Conservation (phyloP, 2,113 vertebrate species). For the Pollimyrus isidori region DNA sequence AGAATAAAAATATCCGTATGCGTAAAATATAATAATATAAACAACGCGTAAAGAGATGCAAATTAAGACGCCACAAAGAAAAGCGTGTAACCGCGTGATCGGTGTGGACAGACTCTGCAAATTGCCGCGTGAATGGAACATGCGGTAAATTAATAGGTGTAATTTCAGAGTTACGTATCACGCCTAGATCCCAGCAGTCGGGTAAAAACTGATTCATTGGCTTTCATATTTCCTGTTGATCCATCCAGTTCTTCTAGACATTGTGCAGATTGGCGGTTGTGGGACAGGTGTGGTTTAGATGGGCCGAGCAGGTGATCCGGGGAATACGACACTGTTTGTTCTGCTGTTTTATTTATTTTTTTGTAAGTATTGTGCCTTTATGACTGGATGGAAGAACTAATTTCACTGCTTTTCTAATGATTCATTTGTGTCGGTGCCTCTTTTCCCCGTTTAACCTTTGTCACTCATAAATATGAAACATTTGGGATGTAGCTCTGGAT, state of each 20-base stretch:
- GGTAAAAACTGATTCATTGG: neutral
- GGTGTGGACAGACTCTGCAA: neutral
- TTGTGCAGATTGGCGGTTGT: neutral
- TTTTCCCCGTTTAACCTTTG: neutral
- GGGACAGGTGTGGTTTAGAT: neutral
- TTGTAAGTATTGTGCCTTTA: neutral
- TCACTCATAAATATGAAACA: neutral
- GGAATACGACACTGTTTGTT: neutral
- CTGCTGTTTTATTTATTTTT: neutral
- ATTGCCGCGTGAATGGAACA: neutral
- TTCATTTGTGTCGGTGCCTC: neutral
- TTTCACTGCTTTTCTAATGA: neutral
- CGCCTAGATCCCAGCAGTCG: neutral
- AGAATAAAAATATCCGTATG: neutral
- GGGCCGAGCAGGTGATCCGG: neutral
- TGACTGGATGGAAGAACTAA: neutral
- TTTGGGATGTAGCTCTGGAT: neutral
- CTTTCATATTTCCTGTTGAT: neutral
- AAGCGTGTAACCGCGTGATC: neutral
- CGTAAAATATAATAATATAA: neutral
- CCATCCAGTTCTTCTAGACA: neutral
- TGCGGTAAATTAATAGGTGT: neutral
- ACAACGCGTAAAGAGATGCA: neutral
- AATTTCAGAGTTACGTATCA: neutral
- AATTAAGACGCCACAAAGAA: too few species aligned